Conservation (phyloP, 1,140 invertebrate genomes). For the Gryllus bimaculatus region DNA sequence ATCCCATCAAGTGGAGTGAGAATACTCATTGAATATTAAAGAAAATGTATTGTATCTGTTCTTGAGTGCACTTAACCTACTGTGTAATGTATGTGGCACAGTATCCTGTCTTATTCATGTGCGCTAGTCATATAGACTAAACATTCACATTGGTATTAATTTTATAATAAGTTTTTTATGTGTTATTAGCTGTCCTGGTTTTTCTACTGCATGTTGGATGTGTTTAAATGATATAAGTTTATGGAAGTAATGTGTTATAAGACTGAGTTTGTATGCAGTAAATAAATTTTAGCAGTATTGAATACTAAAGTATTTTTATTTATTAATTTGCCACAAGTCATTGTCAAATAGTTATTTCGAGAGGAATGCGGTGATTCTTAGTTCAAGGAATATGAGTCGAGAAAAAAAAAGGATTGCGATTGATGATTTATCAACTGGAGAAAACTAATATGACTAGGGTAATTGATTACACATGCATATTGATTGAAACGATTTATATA, state of each 20-base stretch:
- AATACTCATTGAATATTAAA: neutral
- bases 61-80: neutral
- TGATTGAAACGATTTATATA: no score
- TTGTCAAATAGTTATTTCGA: no score
- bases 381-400: no score
- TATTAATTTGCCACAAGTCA: no score
- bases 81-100: neutral
- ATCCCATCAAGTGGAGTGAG: neutral
- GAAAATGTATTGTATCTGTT: neutral
- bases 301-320: neutral
- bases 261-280: constrained; percentile 1
- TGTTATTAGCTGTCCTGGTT: neutral
- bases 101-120: neutral
- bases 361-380: no score
- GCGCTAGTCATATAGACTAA: neutral
- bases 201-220: neutral
- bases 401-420: no score
- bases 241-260: neutral
- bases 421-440: no score
- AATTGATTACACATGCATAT: no score
- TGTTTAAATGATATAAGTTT: neutral
- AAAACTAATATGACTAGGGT: no score
- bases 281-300: constrained; percentile 1
- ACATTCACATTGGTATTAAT: neutral
- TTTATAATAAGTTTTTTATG: neutral